These are phyloP conservation scores for Chiroxiphia lanceolata DNA, from an alignment of 2,797 vertebrate genomes.

Conservation along the genomic window DNA sequence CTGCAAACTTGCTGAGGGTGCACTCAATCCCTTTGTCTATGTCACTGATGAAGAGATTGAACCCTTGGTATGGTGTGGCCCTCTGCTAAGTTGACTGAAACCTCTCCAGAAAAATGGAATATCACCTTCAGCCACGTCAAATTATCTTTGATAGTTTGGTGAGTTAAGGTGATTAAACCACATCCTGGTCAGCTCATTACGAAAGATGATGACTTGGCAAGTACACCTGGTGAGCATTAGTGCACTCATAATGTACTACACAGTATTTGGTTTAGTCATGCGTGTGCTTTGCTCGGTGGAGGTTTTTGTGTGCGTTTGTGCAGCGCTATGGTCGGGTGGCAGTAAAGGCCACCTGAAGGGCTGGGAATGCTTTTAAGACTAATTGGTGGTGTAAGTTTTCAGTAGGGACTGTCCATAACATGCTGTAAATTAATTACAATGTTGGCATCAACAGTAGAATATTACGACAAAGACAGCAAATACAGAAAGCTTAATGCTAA, in stretches of 20 bases:
- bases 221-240: background rate
- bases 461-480: background rate
- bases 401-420: background rate
- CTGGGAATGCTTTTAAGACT: background rate
- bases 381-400: background rate
- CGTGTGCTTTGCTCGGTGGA: background rate
- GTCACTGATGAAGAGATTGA: background rate
- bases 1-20: background rate
- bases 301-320: background rate
- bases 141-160: conserved; percentile 5
- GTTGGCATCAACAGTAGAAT: background rate
- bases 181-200: conserved; percentile 30
- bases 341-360: background rate
- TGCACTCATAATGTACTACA: background rate
- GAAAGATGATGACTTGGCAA: conserved; percentile 3
- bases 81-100: background rate
- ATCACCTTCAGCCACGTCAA: background rate
- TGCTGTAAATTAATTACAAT: background rate
- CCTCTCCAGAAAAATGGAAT: background rate
- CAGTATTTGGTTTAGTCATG: background rate
- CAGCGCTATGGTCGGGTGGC: background rate
- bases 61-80: background rate
- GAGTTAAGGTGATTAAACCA: conserved; percentile 30
- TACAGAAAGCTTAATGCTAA: background rate
- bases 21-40: rapidly evolving